These are phyloP conservation scores for Chiloscyllium punctatum DNA, from an alignment of 2,797 vertebrate genomes.

Conservation along the genomic window DNA sequence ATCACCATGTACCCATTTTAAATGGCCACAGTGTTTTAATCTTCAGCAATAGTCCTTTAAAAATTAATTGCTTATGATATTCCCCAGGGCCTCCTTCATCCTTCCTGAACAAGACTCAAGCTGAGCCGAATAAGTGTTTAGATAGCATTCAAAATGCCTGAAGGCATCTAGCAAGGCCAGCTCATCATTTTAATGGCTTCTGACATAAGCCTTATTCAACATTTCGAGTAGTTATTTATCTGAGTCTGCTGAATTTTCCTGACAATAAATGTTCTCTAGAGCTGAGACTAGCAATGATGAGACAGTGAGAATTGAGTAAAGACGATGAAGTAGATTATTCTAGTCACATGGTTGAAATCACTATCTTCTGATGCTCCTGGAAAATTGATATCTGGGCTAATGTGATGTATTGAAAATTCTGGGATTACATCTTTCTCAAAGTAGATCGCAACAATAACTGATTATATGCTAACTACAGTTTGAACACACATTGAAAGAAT, in stretches of 20 bases:
- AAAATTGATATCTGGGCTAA: background rate
- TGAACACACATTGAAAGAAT: background rate
- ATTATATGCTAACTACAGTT: background rate
- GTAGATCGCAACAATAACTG: background rate
- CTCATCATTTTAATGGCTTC: background rate
- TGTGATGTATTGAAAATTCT: background rate
- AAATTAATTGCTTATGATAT: background rate
- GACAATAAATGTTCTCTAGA: background rate
- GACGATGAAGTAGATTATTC: background rate
- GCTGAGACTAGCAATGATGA: background rate
- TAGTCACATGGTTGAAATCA: background rate
- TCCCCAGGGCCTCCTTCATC: background rate
- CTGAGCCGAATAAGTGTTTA: background rate
- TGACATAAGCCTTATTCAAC: background rate
- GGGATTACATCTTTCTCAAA: background rate
- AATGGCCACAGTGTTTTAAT: background rate
- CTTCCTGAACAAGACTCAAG: background rate
- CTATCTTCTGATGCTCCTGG: background rate
- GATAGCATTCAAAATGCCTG: background rate
- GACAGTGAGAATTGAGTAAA: background rate
- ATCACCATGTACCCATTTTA: background rate
- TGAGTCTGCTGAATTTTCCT: background rate
- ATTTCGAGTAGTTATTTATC: background rate
- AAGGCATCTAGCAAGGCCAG: background rate
- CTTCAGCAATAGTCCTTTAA: background rate